Evolutionary conservation across 2,888 invertebrate species (phyloP), one percentile per base, ranked within the genome.

Genomic region (Acrobasis repandana): DNA sequence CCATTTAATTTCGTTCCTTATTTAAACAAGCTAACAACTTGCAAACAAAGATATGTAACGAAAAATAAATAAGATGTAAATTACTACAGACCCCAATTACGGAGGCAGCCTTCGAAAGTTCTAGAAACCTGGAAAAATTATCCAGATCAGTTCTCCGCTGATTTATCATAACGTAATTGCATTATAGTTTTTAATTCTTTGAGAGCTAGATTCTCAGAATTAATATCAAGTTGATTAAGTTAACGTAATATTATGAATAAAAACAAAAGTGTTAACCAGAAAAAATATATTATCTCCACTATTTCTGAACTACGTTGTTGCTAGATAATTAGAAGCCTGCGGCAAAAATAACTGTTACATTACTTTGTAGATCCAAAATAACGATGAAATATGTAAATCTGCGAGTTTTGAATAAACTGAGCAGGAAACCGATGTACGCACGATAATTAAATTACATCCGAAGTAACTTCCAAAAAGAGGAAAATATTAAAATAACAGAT

Each of bases 401-500:
- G 43, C 2, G 43, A 50, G 33, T 49, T 20, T 16, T 18, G 9
- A 18, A 10, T 18, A 49, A 18, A 9, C 4, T 20, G 18, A 18
- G 4, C 38, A 20, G 38, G 11, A 20, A 20, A 43, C 16, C 14
- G 20, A 20, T 18, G 14, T 36, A 43, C 14, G 43, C 16, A 28
- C 15, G n/a, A 20, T 20, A 46, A 46, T 56, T 20, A 56, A 49
- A 38, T 49, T 49, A 49, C 9, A 20, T 38, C 18, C 28, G 3
- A n/a, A 58, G 36, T n/a, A 58, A 49, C 58, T 36, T 16, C 20
- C 18, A 6, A 20, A 49, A 49, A 49, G 36, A 49, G 49, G 36
- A 20, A 49, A 34, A 48, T 33, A 51, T 58, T 50, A 50, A 58
- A 38, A 54, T 46, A 52, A 51, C 46, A 52, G 9, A 38, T 10